Conservation (phyloP, 1,140 invertebrate genomes). For the Platyscapa corneri region DNA sequence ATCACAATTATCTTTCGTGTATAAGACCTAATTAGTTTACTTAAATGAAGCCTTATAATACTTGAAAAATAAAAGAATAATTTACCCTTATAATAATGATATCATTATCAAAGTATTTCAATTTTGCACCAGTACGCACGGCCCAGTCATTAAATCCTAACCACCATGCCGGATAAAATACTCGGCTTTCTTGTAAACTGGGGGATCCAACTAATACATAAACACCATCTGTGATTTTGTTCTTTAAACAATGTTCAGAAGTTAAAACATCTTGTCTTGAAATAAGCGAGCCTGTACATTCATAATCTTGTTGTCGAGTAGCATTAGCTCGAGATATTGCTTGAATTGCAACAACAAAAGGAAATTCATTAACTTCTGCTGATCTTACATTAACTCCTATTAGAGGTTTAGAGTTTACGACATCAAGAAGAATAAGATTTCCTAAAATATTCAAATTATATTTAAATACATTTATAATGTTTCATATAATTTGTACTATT, state of each 20-base stretch:
- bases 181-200: not conserved
- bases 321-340: not conserved
- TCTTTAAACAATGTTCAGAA: not conserved
- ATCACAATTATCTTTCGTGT: no score
- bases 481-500: no score
- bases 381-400: not conserved
- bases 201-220: not conserved
- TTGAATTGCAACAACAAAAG: not conserved
- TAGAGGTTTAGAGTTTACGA: not conserved
- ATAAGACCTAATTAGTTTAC: no score
- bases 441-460: not conserved
- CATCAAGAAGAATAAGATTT: not conserved
- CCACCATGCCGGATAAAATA: not conserved
- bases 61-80: not conserved
- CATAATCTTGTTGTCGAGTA: not conserved
- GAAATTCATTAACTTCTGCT: not conserved
- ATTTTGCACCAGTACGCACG: no score
- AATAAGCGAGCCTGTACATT: not conserved
- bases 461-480: not conserved
- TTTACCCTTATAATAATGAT: not conserved
- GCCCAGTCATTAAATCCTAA: not conserved
- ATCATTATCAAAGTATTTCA: not conserved
- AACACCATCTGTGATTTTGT: not conserved
- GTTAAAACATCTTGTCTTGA: not conserved
- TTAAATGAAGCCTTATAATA: no score